These are phyloP conservation scores for Osedax frankpressi DNA, from an alignment of 2,888 invertebrate genomes.

Conservation along the genomic window DNA sequence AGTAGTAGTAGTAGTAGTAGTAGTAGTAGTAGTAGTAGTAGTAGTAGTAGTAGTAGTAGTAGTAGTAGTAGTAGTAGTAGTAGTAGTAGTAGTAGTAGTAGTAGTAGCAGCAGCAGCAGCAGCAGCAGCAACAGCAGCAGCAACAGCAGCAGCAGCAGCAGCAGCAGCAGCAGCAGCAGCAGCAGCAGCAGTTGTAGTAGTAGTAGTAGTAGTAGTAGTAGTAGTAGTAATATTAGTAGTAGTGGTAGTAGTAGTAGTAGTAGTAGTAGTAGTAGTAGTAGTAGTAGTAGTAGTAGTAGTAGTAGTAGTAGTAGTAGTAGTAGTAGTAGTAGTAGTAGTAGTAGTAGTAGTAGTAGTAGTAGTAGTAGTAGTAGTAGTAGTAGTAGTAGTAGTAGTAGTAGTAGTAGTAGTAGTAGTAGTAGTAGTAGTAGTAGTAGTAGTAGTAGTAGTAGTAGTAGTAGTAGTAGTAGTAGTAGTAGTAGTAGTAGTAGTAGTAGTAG, in stretches of 20 bases:
- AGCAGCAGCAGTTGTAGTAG: conserved; percentile 22
- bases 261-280: conserved; percentile 18
- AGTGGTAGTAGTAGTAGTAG: conserved; percentile 13
- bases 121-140: neutral
- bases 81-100: conserved; percentile 21
- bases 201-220: conserved; percentile 24
- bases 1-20: conserved; percentile 12
- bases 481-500: neutral
- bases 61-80: conserved; percentile 17
- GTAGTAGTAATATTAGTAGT: conserved; percentile 18
- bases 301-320: conserved; percentile 18
- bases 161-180: conserved; percentile 21
- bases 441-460: too few relatives aligned
- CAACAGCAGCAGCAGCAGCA: conserved; percentile 15
- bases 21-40: conserved; percentile 13
- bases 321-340: conserved; percentile 19
- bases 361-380: conserved; percentile 23
- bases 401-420: conserved; percentile 22
- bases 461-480: too few relatives aligned
- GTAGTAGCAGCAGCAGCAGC: conserved; percentile 22
- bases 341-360: conserved; percentile 21
- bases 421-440: neutral
- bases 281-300: conserved; percentile 16
- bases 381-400: conserved; percentile 24
- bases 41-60: conserved; percentile 19